phyloP scores from a whole-genome alignment of 2,113 vertebrate species.

The Ochotona curzoniae region DNA sequence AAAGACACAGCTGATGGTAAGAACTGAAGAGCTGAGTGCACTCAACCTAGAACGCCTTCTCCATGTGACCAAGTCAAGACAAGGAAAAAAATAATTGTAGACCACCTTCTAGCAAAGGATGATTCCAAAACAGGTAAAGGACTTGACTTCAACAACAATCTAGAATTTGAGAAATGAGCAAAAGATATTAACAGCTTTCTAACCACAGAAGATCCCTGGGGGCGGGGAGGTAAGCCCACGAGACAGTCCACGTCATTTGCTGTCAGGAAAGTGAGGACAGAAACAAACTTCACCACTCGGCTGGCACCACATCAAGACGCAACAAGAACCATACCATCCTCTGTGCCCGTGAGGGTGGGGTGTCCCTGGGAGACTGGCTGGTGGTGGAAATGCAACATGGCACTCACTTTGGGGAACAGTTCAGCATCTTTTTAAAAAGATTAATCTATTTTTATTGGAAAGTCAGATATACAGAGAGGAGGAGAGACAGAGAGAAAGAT shows the following conservation, averaged over 20 bases:
- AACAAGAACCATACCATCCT: background rate
- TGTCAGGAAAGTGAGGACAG: background rate
- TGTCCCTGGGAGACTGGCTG: rapidly evolving
- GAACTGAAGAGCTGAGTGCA: background rate
- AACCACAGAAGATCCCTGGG: background rate
- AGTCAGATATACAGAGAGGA: no score
- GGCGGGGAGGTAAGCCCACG: background rate
- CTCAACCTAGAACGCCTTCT: background rate
- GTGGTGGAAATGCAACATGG: rapidly evolving
- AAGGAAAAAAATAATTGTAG: background rate
- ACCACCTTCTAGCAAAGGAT: background rate
- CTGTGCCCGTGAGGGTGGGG: rapidly evolving
- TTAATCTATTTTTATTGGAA: no score
- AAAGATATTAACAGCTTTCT: background rate
- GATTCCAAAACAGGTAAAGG: background rate
- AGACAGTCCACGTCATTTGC: no score
- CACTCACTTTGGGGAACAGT: no score
- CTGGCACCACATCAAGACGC: background rate
- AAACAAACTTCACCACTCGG: rapidly evolving
- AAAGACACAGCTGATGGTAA: background rate
- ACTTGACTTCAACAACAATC: background rate
- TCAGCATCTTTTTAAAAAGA: no score
- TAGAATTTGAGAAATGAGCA: background rate
- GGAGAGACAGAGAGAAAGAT: no score
- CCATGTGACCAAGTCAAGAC: no score